These are phyloP conservation scores for Perithous albicinctus DNA, from an alignment of 2,888 invertebrate genomes.

Conservation along the genomic window DNA sequence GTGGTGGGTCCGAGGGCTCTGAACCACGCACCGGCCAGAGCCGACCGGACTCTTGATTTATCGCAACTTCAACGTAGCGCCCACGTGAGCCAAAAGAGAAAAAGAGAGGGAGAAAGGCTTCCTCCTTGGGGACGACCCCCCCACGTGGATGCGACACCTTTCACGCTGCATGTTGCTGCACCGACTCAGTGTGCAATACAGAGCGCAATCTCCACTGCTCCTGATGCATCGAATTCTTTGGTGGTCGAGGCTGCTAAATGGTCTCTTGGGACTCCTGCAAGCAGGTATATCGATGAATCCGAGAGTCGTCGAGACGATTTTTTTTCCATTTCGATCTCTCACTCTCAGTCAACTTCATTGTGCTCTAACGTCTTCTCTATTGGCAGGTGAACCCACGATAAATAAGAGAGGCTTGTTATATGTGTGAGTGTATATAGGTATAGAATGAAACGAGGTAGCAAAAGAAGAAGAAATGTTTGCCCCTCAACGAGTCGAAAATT, in stretches of 20 bases:
- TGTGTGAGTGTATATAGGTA: not conserved
- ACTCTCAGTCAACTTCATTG: not conserved
- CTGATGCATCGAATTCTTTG: conserved; percentile 67
- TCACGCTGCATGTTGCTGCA: conserved; percentile 32
- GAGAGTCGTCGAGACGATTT: conserved; percentile 45
- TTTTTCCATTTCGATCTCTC: conserved; percentile 37
- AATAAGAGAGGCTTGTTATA: conserved; percentile 32
- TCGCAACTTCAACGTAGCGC: conserved; percentile 74
- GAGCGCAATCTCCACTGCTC: conserved; percentile 59
- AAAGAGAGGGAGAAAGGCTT: conserved; percentile 4
- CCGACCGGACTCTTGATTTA: conserved; percentile 77
- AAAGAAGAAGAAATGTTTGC: conserved; percentile 37
- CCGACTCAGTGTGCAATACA: conserved; percentile 64
- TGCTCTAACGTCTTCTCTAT: conserved; percentile 23
- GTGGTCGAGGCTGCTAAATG: conserved; percentile 72
- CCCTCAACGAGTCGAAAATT: conserved; percentile 57
- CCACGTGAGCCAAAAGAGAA: conserved; percentile 39
- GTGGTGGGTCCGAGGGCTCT: conserved; percentile 21
- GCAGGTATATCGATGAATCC: conserved; percentile 66
- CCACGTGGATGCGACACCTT: conserved; percentile 47
- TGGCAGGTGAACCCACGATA: conserved; percentile 31
- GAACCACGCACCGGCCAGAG: conserved; percentile 33
- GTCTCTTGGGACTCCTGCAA: conserved; percentile 50
- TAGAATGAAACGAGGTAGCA: conserved; percentile 22
- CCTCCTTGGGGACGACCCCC: conserved; percentile 44